Conservation (phyloP, 2,113 vertebrate genomes). For the Dicerorhinus sumatrensis region DNA sequence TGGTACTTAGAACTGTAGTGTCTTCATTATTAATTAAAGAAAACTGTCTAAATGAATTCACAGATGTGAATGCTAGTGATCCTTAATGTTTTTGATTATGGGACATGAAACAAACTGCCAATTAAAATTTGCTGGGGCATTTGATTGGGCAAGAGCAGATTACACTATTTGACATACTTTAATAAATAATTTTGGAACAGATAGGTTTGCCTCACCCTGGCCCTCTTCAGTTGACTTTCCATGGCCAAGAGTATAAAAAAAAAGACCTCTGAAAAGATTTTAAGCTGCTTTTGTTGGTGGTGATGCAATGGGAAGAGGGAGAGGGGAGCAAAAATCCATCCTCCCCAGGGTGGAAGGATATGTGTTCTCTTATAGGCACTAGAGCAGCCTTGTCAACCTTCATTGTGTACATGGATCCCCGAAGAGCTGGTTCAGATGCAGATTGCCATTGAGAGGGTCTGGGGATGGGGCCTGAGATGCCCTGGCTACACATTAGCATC, state of each 20-base stretch:
- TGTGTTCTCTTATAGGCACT: neutral
- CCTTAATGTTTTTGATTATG: slow-evolving; percentile 57
- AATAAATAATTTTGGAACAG: neutral
- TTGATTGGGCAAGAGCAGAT: neutral
- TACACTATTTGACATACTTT: neutral
- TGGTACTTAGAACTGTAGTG: slow-evolving; percentile 83
- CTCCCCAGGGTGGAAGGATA: neutral
- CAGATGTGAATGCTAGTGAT: slow-evolving; percentile 54
- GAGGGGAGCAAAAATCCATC: neutral
- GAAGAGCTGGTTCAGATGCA: neutral
- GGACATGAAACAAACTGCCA: neutral
- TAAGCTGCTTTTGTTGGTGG: neutral
- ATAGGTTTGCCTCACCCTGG: neutral
- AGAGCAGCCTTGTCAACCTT: neutral
- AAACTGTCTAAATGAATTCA: slow-evolving; percentile 78
- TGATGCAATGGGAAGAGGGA: neutral
- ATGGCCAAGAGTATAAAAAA: neutral
- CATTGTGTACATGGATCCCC: neutral
- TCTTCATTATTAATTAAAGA: slow-evolving; percentile 83
- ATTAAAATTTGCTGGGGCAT: neutral
- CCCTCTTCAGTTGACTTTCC: neutral
- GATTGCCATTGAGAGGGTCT: neutral
- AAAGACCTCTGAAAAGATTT: neutral
- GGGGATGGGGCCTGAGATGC: neutral
- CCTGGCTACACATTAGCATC: neutral